These are phyloP conservation scores for Sisyra nigra DNA, from an alignment of 2,888 invertebrate species.

Conservation along the genomic window DNA sequence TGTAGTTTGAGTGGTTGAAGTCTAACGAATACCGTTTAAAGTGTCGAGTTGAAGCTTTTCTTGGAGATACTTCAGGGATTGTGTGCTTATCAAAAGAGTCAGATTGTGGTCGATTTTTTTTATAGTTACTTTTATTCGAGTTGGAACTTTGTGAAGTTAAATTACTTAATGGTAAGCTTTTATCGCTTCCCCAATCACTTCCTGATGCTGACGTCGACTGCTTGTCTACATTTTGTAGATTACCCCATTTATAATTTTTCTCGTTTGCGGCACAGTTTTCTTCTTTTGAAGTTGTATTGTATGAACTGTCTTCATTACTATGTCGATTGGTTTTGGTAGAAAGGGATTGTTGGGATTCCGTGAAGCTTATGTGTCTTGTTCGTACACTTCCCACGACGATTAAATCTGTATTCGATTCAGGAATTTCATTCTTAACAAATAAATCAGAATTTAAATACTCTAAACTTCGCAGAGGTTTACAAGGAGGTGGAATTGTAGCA, in stretches of 20 bases:
- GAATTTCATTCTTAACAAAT: background rate
- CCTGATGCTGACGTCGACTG: background rate
- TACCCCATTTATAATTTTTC: background rate
- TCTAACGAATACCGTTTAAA: conserved; percentile 3
- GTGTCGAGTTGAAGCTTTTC: background rate
- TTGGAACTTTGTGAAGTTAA: conserved; percentile 3
- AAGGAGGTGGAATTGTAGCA: conserved; percentile 6
- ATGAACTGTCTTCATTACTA: background rate
- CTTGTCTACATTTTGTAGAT: background rate
- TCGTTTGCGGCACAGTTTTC: background rate
- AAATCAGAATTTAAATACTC: conserved; percentile 5
- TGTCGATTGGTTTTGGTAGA: background rate
- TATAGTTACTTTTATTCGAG: background rate
- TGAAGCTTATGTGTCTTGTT: conserved; percentile 8
- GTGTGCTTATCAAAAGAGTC: background rate
- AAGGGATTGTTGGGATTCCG: background rate
- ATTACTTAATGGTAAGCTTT: conserved; percentile 4
- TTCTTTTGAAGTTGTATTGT: conserved; percentile 1
- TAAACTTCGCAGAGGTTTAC: conserved; percentile 7
- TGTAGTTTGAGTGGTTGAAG: background rate
- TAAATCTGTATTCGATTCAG: conserved; percentile 4
- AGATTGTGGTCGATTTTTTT: too few species aligned
- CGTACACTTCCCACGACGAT: conserved; percentile 5
- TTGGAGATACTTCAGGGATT: background rate
- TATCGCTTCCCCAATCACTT: conserved; percentile 9